Evolutionary conservation across 2,113 vertebrate species (phyloP).

Genomic region (Macrotus californicus): DNA sequence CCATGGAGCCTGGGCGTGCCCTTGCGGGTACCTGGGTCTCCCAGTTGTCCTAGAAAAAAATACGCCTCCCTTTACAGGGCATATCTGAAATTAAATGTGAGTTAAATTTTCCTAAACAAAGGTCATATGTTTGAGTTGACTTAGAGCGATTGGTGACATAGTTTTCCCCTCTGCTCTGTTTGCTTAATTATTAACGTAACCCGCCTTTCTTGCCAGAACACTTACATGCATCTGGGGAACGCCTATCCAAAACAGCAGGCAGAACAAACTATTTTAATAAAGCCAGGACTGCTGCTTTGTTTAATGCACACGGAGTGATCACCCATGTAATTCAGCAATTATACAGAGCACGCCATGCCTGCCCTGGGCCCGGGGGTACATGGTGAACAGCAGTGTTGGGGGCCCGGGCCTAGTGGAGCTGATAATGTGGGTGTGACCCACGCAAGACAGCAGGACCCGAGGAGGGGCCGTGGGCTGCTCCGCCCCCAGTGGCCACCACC

Average conservation of each 20-base stretch:
- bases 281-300: not conserved
- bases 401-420: not conserved
- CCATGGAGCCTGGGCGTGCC: slow-evolving; percentile 32
- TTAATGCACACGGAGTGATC: not conserved
- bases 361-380: not conserved
- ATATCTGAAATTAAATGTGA: not conserved
- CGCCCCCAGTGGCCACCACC: fast-evolving
- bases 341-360: not conserved
- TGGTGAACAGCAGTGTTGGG: not conserved
- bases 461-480: not conserved
- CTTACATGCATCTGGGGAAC: not conserved
- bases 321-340: not conserved
- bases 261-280: not conserved
- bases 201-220: not conserved
- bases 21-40: not conserved
- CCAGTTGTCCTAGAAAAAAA: not conserved
- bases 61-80: not conserved
- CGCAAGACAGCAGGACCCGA: not conserved
- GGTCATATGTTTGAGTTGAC: not conserved
- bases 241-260: not conserved
- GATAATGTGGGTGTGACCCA: not conserved
- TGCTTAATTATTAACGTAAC: not conserved
- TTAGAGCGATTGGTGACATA: not conserved
- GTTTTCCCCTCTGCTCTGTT: not conserved
- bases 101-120: slow-evolving; percentile 2